phyloP scores from a whole-genome alignment of 2,797 vertebrate genomes.

The Cyclopterus lumpus region DNA sequence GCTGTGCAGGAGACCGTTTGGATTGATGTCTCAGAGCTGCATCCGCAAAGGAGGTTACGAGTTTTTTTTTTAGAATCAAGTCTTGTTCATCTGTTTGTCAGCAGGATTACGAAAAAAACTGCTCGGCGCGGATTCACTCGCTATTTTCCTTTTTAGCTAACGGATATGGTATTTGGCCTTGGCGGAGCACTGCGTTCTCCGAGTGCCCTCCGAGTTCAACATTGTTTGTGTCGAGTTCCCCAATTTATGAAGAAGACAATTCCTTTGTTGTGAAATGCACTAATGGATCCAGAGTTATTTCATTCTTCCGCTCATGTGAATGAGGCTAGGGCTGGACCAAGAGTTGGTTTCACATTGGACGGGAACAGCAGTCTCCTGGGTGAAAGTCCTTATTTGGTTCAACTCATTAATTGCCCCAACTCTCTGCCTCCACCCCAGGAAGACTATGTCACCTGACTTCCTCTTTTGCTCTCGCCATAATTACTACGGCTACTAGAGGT shows the following conservation, averaged over 20 bases:
- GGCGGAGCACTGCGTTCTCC: background rate
- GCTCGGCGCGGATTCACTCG: background rate
- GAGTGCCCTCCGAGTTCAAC: background rate
- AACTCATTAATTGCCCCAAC: background rate
- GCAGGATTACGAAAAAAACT: background rate
- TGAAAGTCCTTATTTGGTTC: background rate
- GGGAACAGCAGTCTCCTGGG: background rate
- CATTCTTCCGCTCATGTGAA: no score
- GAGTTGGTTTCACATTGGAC: no score
- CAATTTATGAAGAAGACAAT: background rate
- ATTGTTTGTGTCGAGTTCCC: background rate
- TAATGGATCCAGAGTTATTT: no score
- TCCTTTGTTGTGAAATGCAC: no score
- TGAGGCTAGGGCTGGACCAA: no score
- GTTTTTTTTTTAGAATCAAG: background rate
- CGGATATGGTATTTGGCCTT: background rate
- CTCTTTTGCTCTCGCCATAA: background rate
- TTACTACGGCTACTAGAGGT: background rate
- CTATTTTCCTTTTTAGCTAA: background rate
- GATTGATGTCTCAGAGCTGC: background rate
- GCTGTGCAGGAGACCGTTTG: conserved; percentile 5
- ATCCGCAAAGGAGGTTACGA: background rate
- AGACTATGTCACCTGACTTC: background rate
- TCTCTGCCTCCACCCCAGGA: background rate
- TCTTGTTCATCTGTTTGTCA: background rate